A percentile compares a stretch with the other conserved stretches of the same genome.
phyloP scores from a whole-genome alignment of 2,797 vertebrate species.

The Alcedo quadribrachys region DNA sequence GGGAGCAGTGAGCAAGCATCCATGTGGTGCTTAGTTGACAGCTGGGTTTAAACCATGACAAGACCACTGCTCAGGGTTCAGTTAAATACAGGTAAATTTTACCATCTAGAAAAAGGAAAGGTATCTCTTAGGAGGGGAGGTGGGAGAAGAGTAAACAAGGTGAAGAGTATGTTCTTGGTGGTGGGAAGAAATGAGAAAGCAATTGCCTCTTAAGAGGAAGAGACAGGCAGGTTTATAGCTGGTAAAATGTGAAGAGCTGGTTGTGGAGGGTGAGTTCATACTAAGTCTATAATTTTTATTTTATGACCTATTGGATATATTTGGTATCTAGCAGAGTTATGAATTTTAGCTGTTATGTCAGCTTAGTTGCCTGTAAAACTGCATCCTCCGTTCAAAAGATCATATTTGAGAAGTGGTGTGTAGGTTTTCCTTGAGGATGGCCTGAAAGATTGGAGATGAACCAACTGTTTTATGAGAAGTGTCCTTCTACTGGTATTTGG shows the following conservation, averaged over 20 bases:
- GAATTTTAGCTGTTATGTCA: not conserved
- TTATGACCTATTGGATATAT: not conserved
- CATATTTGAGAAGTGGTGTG: not conserved
- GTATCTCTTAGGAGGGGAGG: not conserved
- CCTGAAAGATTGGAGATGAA: not conserved
- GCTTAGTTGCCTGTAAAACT: not conserved
- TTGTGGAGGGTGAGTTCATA: not conserved
- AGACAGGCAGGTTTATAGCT: not conserved
- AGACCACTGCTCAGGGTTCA: not conserved
- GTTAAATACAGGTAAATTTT: not conserved
- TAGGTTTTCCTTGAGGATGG: not conserved
- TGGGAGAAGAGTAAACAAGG: rapidly evolving
- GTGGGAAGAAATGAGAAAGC: not conserved
- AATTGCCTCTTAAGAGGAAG: not conserved
- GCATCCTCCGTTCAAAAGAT: not conserved
- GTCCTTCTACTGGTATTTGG: not conserved
- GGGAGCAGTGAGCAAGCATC: not conserved
- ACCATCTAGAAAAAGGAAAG: not conserved
- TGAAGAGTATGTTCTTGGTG: not conserved
- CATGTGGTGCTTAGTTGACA: not conserved
- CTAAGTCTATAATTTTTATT: not conserved
- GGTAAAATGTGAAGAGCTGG: not conserved
- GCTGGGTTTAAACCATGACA: not conserved
- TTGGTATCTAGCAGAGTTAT: not conserved
- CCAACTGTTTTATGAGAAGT: not conserved